A percentile compares a stretch with the other conserved stretches of the same genome.
Evolutionary conservation across 64 coral and sea anemone species (phyloP).

Genomic region (Dendronephthya gigantea): DNA sequence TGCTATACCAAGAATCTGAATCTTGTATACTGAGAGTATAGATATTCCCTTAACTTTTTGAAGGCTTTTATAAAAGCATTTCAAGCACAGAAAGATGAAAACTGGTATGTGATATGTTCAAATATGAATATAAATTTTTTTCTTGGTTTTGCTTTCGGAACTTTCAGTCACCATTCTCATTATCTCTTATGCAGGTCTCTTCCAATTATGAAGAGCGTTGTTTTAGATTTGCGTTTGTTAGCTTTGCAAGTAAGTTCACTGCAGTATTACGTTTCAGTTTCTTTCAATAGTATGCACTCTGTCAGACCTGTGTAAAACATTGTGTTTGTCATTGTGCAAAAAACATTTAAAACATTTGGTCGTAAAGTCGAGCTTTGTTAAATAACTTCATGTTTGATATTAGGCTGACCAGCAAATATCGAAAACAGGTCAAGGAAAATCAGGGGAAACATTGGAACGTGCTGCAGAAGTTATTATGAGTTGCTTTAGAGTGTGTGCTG

Average conservation of each 20-base stretch:
- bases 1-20: no score
- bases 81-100: constrained; percentile 97
- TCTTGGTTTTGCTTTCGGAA: no score
- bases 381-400: background rate
- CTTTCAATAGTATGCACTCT: no score
- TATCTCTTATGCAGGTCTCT: constrained; percentile 62
- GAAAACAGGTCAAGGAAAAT: constrained; percentile 53
- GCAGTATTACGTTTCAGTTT: no score
- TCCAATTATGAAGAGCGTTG: constrained; percentile 78
- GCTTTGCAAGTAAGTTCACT: constrained; percentile 58
- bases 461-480: constrained; percentile 96
- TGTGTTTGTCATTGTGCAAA: no score
- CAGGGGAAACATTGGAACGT: constrained; percentile 88
- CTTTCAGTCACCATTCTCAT: no score
- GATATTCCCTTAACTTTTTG: background rate
- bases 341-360: no score
- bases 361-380: background rate
- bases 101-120: constrained; percentile 51
- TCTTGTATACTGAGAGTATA: no score
- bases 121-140: no score
- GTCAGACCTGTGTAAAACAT: no score
- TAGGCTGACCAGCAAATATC: background rate
- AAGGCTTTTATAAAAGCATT: constrained; percentile 73
- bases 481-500: constrained; percentile 93
- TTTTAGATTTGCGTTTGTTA: constrained; percentile 68